Conservation (phyloP, 2,797 vertebrate species). For the Galagoides demidoff region DNA sequence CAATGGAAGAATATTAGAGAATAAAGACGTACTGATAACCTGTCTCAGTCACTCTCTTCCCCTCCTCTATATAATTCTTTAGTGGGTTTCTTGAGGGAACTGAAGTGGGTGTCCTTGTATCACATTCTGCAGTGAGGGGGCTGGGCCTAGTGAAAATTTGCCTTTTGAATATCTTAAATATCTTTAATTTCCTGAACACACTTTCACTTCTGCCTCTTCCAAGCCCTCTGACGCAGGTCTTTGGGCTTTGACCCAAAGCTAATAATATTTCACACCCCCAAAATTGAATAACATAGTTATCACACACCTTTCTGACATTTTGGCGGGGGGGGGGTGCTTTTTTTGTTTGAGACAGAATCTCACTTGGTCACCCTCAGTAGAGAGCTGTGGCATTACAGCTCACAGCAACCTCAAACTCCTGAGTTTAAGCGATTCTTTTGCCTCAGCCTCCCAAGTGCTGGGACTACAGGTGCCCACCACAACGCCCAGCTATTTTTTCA, state of each 20-base stretch:
- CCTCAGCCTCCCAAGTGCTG: too few relatives aligned
- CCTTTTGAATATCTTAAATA: neutral
- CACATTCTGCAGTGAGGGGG: neutral
- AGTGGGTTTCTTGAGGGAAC: constrained; percentile 24
- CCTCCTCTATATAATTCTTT: neutral
- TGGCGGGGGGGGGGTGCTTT: neutral
- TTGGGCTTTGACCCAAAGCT: constrained; percentile 1
- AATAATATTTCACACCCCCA: neutral
- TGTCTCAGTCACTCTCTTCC: neutral
- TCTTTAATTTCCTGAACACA: constrained; percentile 40
- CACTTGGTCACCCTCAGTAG: too few relatives aligned
- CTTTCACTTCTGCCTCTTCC: neutral
- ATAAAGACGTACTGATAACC: neutral
- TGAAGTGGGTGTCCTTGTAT: neutral
- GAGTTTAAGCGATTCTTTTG: too few relatives aligned
- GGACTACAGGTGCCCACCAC: too few relatives aligned
- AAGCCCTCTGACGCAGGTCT: neutral
- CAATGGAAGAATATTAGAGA: neutral
- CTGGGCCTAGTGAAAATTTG: neutral
- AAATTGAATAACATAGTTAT: neutral
- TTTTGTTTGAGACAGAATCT: too few relatives aligned
- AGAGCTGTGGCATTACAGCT: too few relatives aligned
- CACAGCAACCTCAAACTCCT: too few relatives aligned
- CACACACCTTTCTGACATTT: neutral
- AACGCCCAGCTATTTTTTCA: too few relatives aligned